Percentiles rank a stretch among this genome's conserved stretches.
These are phyloP conservation scores for Drosophila hydei DNA, from an alignment of 1,140 invertebrate genomes.

Conservation along the genomic window DNA sequence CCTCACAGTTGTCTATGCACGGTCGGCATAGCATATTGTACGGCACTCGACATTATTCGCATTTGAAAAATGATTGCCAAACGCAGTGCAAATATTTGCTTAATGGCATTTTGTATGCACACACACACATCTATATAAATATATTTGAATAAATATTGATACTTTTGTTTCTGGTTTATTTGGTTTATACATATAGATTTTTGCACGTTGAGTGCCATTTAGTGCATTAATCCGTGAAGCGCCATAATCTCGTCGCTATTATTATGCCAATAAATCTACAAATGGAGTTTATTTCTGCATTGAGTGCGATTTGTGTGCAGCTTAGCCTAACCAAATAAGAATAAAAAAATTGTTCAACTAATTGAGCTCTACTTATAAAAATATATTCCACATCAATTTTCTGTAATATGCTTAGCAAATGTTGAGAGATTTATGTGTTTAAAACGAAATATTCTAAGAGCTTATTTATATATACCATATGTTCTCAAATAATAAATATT, in stretches of 20 bases:
- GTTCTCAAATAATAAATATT: too few relatives aligned
- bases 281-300: background rate
- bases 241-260: conserved; percentile 26
- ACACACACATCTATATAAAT: background rate
- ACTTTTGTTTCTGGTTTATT: conserved; percentile 32
- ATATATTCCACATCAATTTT: background rate
- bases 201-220: conserved; percentile 38
- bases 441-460: too few relatives aligned
- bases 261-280: conserved; percentile 25
- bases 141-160: conserved; percentile 31
- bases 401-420: too few relatives aligned
- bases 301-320: conserved; percentile 25
- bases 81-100: conserved; percentile 41
- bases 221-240: conserved; percentile 43
- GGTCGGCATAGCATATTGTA: background rate
- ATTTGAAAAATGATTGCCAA: conserved; percentile 9
- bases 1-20: conserved; percentile 14
- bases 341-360: background rate
- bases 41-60: conserved; percentile 7
- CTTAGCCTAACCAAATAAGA: conserved; percentile 9
- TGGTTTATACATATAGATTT: conserved; percentile 31
- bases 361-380: background rate
- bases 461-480: too few relatives aligned
- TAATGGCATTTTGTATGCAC: conserved; percentile 39
- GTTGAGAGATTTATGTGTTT: too few relatives aligned